phyloP scores from a whole-genome alignment of 2,113 vertebrate species.

The Urocynchramus pylzowi region DNA sequence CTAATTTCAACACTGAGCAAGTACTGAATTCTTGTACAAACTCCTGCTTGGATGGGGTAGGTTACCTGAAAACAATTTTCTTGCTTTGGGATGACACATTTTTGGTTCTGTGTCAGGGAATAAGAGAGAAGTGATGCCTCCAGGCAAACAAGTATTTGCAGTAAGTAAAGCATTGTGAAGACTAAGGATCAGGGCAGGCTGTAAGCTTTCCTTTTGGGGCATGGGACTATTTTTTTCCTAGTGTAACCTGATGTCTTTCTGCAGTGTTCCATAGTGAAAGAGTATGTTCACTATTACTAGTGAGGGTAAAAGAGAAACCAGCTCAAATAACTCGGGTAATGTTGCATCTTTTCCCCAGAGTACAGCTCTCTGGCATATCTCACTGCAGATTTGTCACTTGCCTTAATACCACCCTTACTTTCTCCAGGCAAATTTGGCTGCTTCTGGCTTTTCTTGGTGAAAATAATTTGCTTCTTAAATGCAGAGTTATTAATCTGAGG shows the following conservation, averaged over 20 bases:
- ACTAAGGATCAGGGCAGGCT: not conserved
- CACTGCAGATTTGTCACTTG: not conserved
- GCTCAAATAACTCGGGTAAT: not conserved
- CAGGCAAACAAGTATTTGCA: not conserved
- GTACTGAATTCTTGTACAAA: not conserved
- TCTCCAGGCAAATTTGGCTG: not conserved
- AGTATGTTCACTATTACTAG: not conserved
- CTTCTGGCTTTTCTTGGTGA: not conserved
- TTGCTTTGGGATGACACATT: not conserved
- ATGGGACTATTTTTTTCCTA: not conserved
- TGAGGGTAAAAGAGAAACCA: not conserved
- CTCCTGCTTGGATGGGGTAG: not conserved
- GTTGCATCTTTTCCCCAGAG: not conserved
- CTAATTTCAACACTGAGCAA: not conserved
- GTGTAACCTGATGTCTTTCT: not conserved
- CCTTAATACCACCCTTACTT: not conserved
- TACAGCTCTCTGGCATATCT: not conserved
- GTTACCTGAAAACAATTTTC: not conserved
- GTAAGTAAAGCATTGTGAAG: not conserved
- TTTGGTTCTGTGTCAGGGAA: not conserved
- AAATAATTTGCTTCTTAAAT: conserved; percentile 8
- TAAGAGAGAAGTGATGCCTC: not conserved
- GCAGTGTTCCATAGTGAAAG: not conserved
- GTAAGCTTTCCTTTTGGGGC: not conserved
- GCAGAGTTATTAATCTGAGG: conserved; percentile 3